Evolutionary conservation across 2,797 vertebrate species (phyloP).

Genomic region (Australoheros facetus): DNA sequence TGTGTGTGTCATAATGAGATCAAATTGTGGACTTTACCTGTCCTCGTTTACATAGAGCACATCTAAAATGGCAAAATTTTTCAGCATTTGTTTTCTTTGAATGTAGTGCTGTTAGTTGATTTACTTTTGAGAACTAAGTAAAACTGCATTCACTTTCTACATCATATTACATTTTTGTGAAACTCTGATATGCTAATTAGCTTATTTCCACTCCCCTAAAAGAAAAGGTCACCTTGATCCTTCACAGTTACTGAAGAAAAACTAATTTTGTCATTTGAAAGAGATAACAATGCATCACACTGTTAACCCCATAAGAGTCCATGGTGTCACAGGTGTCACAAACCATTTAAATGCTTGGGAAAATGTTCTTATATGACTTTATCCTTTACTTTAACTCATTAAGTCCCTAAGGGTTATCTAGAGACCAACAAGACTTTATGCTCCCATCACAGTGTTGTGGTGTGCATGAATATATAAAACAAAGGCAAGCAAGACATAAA

Average conservation of each 20-base stretch:
- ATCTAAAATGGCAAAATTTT: accelerated
- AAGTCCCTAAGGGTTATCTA: background rate
- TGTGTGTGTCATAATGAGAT: too few species aligned
- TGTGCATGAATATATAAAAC: background rate
- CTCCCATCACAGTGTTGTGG: background rate
- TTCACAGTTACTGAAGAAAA: background rate
- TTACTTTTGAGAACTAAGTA: background rate
- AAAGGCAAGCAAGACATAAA: background rate
- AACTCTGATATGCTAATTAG: too few species aligned
- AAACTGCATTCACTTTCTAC: too few species aligned
- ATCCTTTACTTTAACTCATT: background rate
- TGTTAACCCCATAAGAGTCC: background rate
- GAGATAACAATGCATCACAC: background rate
- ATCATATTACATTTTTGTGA: too few species aligned
- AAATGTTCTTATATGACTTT: background rate
- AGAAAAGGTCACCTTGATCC: background rate
- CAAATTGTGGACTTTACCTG: too few species aligned
- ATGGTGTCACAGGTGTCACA: background rate
- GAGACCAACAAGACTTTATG: background rate
- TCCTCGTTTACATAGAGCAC: background rate
- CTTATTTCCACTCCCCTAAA: background rate
- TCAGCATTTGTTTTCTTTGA: background rate
- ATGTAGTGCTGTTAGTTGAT: background rate
- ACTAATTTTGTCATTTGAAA: background rate
- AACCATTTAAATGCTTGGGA: background rate